Conservation (phyloP, 2,888 invertebrate species). For the Cryptocephalus moraei region DNA sequence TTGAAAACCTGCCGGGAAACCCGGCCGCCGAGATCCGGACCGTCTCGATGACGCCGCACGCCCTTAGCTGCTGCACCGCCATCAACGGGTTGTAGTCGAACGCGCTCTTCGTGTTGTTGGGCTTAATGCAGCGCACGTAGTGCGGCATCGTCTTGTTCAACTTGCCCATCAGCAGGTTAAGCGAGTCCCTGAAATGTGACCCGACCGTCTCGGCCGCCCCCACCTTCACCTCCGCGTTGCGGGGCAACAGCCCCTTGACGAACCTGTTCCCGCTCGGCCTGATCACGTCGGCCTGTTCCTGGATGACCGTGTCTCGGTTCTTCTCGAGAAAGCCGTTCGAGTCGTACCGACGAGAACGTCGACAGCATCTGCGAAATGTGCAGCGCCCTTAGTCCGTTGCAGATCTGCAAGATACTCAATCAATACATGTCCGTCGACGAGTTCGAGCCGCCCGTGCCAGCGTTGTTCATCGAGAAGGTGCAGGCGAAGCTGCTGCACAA, state of each 20-base stretch:
- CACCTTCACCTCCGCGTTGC: too few species aligned
- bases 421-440: slow-evolving; percentile 71
- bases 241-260: slow-evolving; percentile 25
- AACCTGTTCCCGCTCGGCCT: too few species aligned
- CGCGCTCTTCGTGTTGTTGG: too few species aligned
- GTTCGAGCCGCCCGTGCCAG: slow-evolving; percentile 73
- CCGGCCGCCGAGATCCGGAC: slow-evolving; percentile 98
- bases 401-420: slow-evolving; percentile 64
- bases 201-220: slow-evolving; percentile 56
- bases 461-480: slow-evolving; percentile 73
- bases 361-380: slow-evolving; percentile 97
- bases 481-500: slow-evolving; percentile 61
- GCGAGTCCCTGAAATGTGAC: slow-evolving; percentile 86
- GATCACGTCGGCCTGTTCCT: too few species aligned
- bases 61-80: too few species aligned
- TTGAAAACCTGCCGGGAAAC: slow-evolving; percentile 78
- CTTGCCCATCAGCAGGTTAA: slow-evolving; percentile 85
- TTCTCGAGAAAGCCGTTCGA: too few species aligned
- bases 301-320: too few species aligned
- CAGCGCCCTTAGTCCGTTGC: slow-evolving; percentile 75
- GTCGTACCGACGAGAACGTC: too few species aligned
- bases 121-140: slow-evolving; percentile 95
- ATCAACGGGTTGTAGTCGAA: too few species aligned
- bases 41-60: too few species aligned
- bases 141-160: slow-evolving; percentile 95